Conservation (phyloP, 2,888 invertebrate genomes). For the Cecidostiba fungosa region DNA sequence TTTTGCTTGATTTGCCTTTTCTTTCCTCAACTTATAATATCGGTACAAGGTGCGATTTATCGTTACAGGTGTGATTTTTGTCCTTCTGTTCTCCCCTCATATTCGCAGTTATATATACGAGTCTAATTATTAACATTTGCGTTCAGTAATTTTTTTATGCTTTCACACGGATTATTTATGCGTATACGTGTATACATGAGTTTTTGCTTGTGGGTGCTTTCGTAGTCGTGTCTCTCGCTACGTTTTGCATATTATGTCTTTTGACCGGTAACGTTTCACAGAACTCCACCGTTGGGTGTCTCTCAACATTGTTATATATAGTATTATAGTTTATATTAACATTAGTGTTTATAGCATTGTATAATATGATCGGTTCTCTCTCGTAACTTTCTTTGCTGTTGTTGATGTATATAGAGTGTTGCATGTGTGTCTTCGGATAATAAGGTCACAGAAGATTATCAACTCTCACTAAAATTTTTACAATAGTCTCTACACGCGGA, state of each 20-base stretch:
- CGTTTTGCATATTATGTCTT: slow-evolving; percentile 13
- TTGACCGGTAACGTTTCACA: slow-evolving; percentile 56
- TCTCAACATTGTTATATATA: slow-evolving; percentile 21
- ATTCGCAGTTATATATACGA: neutral
- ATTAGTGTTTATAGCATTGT: slow-evolving; percentile 6
- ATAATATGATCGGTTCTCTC: neutral
- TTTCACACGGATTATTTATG: slow-evolving; percentile 36
- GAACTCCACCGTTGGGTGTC: slow-evolving; percentile 59
- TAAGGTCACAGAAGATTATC: slow-evolving; percentile 40
- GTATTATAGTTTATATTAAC: slow-evolving; percentile 7
- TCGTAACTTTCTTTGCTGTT: slow-evolving; percentile 50
- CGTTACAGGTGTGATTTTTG: slow-evolving; percentile 40
- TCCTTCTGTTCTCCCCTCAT: neutral
- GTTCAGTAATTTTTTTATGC: neutral
- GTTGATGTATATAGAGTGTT: neutral
- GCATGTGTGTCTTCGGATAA: slow-evolving; percentile 16
- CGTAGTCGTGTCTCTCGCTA: slow-evolving; percentile 22
- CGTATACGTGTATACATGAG: neutral
- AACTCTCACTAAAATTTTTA: slow-evolving; percentile 8
- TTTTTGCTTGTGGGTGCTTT: neutral
- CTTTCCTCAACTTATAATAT: neutral
- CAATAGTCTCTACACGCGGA: slow-evolving; percentile 16
- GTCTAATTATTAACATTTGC: slow-evolving; percentile 42
- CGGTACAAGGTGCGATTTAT: slow-evolving; percentile 46
- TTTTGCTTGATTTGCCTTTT: neutral